Evolutionary conservation across 2,797 vertebrate species (phyloP).

Genomic region (Discoglossus pictus): DNA sequence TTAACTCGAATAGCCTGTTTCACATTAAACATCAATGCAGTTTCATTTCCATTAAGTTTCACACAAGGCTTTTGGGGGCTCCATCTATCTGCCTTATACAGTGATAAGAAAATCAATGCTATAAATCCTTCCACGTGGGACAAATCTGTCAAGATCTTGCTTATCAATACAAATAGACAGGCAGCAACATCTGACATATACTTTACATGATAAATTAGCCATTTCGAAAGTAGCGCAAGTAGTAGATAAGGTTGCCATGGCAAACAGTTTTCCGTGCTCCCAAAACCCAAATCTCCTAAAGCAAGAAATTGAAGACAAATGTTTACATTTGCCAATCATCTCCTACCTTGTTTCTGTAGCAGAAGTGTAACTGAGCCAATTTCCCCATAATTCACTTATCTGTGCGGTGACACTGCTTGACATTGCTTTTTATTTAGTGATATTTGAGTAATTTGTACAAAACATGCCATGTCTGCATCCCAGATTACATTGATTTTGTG

Average conservation of each 20-base stretch:
- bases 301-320: conserved; percentile 38
- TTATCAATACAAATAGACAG: conserved; percentile 73
- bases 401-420: conserved; percentile 2
- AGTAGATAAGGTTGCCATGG: conserved; percentile 66
- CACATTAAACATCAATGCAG: background rate
- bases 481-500: conserved; percentile 69
- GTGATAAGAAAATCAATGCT: conserved; percentile 65
- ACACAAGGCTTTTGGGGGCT: conserved; percentile 55
- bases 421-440: conserved; percentile 12
- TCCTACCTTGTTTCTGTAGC: background rate
- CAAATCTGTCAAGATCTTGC: conserved; percentile 69
- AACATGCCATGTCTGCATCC: conserved; percentile 52
- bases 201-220: conserved; percentile 68
- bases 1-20: background rate
- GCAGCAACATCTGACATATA: conserved; percentile 67
- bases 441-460: conserved; percentile 36
- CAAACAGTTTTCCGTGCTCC: conserved; percentile 57
- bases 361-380: conserved; percentile 2
- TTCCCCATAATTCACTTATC: conserved; percentile 5
- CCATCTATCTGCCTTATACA: conserved; percentile 59
- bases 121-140: conserved; percentile 67
- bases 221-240: conserved; percentile 55
- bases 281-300: conserved; percentile 58
- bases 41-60: conserved; percentile 60
- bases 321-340: conserved; percentile 48